phyloP scores from a whole-genome alignment of 2,888 invertebrate species.

The Eupithecia vulgata region DNA sequence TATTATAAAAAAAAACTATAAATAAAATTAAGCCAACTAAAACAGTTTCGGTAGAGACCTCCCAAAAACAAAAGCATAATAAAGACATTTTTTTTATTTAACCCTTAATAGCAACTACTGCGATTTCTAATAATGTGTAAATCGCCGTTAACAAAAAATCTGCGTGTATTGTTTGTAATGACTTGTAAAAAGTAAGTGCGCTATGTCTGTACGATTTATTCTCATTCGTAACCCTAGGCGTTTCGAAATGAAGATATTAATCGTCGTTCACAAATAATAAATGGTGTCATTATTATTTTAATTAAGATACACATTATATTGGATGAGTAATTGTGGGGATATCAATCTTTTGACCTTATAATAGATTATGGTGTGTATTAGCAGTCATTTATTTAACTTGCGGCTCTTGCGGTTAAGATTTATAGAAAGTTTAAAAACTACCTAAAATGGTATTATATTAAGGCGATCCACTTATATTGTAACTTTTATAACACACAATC shows the following conservation, averaged over 20 bases:
- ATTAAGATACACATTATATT: constrained; percentile 49
- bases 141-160: background rate
- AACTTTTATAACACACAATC: background rate
- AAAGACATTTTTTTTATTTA: background rate
- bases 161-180: background rate
- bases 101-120: background rate
- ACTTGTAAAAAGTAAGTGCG: constrained; percentile 7
- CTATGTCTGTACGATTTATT: constrained; percentile 18
- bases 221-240: constrained; percentile 40
- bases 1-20: too few species aligned
- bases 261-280: constrained; percentile 49
- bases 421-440: constrained; percentile 11
- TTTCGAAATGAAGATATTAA: constrained; percentile 53
- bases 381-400: constrained; percentile 40
- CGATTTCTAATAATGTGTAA: background rate
- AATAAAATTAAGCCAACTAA: background rate
- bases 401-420: constrained; percentile 19
- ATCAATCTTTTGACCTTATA: constrained; percentile 46
- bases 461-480: background rate
- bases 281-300: constrained; percentile 53
- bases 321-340: constrained; percentile 44
- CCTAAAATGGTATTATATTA: background rate
- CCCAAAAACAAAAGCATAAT: background rate
- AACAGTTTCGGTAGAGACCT: background rate
- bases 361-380: constrained; percentile 41